Evolutionary conservation across 2,888 invertebrate species (phyloP).

Genomic region (Drosophila recens): DNA sequence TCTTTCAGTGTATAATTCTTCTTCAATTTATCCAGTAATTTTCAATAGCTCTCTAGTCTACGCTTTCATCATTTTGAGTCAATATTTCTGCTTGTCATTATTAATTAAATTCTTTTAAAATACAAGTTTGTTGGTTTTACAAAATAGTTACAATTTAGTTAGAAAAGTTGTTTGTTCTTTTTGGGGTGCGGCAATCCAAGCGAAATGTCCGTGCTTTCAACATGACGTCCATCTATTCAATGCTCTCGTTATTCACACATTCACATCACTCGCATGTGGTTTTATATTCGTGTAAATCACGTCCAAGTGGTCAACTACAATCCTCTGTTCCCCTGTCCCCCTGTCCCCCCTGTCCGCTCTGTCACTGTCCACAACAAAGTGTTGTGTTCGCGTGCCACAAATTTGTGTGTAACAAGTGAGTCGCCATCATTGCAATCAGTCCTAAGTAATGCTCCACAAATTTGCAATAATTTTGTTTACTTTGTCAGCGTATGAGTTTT

Average conservation of each 20-base stretch:
- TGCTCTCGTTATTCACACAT: slow-evolving; percentile 12
- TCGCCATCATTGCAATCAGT: slow-evolving; percentile 35
- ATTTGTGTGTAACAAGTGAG: slow-evolving; percentile 42
- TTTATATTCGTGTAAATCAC: slow-evolving; percentile 59
- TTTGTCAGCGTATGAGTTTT: slow-evolving; percentile 27
- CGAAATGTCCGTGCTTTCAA: slow-evolving; percentile 19
- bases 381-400: slow-evolving; percentile 56
- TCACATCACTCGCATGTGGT: slow-evolving; percentile 49
- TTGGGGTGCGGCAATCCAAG: slow-evolving; percentile 9
- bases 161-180: not conserved
- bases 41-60: not conserved
- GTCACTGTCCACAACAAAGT: slow-evolving; percentile 25
- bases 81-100: not conserved
- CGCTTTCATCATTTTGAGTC: not conserved
- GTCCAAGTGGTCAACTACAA: slow-evolving; percentile 53
- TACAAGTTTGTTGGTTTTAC: not conserved
- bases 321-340: not conserved
- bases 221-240: not conserved
- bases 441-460: slow-evolving; percentile 35
- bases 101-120: not conserved
- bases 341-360: too few relatives aligned
- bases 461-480: slow-evolving; percentile 28
- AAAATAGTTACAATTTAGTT: slow-evolving; percentile 3
- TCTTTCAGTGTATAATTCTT: not conserved
- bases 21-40: not conserved